A percentile compares a stretch with the other conserved stretches of the same genome.
phyloP scores from a whole-genome alignment of 2,113 vertebrate genomes.

The Synodontis membranacea region DNA sequence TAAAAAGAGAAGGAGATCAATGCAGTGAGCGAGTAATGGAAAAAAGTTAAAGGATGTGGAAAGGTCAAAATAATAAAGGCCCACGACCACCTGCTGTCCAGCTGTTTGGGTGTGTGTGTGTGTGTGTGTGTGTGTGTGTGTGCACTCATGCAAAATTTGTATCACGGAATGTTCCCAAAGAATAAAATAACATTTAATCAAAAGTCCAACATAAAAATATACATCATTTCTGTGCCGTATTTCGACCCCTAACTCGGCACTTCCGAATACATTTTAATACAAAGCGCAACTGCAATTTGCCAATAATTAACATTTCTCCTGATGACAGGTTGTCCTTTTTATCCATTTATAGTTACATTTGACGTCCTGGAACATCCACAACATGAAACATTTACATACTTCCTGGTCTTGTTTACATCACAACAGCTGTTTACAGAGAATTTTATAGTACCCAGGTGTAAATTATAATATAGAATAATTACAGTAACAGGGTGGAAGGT shows the following conservation, averaged over 20 bases:
- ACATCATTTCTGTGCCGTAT: background rate
- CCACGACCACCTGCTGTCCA: slow-evolving; percentile 28
- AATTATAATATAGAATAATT: background rate
- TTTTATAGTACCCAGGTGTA: background rate
- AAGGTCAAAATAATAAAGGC: slow-evolving; percentile 54
- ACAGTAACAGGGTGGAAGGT: background rate
- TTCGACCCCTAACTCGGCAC: background rate
- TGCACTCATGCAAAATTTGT: background rate
- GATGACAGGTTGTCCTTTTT: background rate
- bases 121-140: background rate
- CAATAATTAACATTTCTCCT: background rate
- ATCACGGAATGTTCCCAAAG: background rate
- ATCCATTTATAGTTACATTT: background rate
- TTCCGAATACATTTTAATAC: background rate
- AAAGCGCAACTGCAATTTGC: background rate
- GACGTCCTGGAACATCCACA: background rate
- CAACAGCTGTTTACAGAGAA: background rate
- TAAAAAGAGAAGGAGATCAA: slow-evolving; percentile 28
- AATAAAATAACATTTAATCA: background rate
- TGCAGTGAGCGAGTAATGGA: slow-evolving; percentile 8
- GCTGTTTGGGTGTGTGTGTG: slow-evolving; percentile 21
- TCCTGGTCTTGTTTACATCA: too few relatives aligned
- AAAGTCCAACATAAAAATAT: background rate
- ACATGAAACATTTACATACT: too few relatives aligned
- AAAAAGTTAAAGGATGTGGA: slow-evolving; percentile 36